These are phyloP conservation scores for Melanotaenia boesemani DNA, from an alignment of 2,797 vertebrate genomes.

Conservation along the genomic window DNA sequence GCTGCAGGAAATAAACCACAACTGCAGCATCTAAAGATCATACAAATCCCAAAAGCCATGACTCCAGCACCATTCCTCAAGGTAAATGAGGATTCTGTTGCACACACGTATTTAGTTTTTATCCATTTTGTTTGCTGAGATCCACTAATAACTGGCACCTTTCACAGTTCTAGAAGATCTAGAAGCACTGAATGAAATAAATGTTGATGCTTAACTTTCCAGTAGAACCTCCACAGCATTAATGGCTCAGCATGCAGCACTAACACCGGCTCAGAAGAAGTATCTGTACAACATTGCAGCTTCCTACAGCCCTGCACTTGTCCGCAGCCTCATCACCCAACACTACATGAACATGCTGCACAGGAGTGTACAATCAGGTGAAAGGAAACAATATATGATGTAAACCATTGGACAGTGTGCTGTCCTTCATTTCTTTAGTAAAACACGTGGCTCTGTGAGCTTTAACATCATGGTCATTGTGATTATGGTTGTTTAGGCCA, in stretches of 20 bases:
- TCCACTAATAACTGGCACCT: neutral
- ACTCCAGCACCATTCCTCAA: slow-evolving; percentile 60
- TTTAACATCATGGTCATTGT: neutral
- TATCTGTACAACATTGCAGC: slow-evolving; percentile 77
- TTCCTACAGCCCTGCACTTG: slow-evolving; percentile 69
- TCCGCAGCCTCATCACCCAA: slow-evolving; percentile 74
- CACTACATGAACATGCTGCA: slow-evolving; percentile 81
- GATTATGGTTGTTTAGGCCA: slow-evolving; percentile 10
- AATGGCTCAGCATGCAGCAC: slow-evolving; percentile 70
- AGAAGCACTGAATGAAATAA: neutral
- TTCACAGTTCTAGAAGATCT: neutral
- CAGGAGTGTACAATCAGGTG: slow-evolving; percentile 64
- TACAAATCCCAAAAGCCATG: slow-evolving; percentile 49
- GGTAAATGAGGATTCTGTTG: slow-evolving; percentile 38
- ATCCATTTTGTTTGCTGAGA: no score
- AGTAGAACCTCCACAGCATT: neutral
- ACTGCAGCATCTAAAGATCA: neutral
- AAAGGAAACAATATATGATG: neutral
- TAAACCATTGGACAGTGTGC: no score
- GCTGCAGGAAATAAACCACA: neutral
- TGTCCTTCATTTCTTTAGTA: no score
- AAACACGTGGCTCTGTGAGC: no score
- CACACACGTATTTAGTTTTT: neutral
- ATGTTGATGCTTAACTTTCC: neutral
- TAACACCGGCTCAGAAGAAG: slow-evolving; percentile 80